Conservation (phyloP, 1,140 invertebrate species). For the Acromyrmex echinatior region DNA sequence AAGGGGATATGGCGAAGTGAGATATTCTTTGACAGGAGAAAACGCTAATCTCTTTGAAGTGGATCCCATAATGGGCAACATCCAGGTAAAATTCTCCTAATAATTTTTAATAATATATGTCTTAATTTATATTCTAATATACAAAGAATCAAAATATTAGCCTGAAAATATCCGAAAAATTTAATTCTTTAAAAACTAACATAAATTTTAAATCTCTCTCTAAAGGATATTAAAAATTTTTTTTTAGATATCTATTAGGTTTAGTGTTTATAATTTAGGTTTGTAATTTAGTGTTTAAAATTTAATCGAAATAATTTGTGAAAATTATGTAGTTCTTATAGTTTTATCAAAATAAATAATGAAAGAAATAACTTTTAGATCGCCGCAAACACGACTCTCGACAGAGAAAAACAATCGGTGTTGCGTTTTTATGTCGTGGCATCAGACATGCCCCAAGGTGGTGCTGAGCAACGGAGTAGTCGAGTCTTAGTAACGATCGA, state of each 20-base stretch:
- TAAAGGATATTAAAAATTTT: background rate
- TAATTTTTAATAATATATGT: background rate
- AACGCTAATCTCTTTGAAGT: constrained; percentile 91
- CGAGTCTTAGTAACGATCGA: constrained; percentile 90
- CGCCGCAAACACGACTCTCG: constrained; percentile 90
- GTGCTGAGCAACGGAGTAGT: constrained; percentile 89
- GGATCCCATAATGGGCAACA: constrained; percentile 89
- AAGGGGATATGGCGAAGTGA: constrained; percentile 90
- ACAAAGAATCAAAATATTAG: background rate
- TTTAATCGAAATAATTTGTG: too few species aligned
- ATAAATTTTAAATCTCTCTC: background rate
- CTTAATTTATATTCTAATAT: constrained; percentile 41
- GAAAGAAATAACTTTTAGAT: constrained; percentile 83
- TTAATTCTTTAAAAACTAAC: background rate
- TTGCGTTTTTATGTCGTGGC: constrained; percentile 91
- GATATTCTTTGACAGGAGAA: constrained; percentile 91
- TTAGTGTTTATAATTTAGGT: too few species aligned
- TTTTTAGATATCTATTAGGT: background rate
- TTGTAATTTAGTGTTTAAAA: too few species aligned
- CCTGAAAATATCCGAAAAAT: background rate
- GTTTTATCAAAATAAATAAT: background rate
- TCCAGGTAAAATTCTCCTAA: constrained; percentile 84
- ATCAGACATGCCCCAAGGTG: constrained; percentile 90
- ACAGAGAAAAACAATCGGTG: constrained; percentile 91
- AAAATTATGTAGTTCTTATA: background rate